Conservation (phyloP, 2,888 invertebrate species). For the Leptinotarsa tumamoca region DNA sequence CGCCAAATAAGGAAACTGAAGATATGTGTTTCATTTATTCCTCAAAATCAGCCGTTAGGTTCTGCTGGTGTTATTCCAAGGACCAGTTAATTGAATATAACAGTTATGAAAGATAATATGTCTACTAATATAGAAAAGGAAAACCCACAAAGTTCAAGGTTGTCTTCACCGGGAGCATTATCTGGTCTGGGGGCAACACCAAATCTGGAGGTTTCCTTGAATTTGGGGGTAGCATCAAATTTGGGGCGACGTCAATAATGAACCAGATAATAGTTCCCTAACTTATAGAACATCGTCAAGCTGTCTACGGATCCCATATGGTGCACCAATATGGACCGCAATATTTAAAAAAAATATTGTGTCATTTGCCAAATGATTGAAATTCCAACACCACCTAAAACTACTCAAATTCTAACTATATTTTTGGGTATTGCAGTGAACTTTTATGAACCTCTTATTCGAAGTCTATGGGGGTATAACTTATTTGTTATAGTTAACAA, state of each 20-base stretch:
- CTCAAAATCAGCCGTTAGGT: not conserved
- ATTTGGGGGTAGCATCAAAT: too few species aligned
- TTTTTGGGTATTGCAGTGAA: too few species aligned
- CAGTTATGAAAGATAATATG: not conserved
- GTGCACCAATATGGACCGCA: too few species aligned
- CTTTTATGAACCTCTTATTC: too few species aligned
- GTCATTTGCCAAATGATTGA: too few species aligned
- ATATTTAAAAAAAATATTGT: too few species aligned
- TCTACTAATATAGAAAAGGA: not conserved
- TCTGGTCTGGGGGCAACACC: not conserved
- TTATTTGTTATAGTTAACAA: not conserved
- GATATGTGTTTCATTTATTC: not conserved
- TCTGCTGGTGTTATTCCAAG: not conserved
- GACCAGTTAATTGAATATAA: not conserved
- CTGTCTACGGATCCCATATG: too few species aligned
- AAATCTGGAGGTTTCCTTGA: not conserved
- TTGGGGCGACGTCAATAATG: too few species aligned
- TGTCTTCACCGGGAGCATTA: too few species aligned
- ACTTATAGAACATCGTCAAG: not conserved
- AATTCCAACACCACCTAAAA: too few species aligned
- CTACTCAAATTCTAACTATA: too few species aligned
- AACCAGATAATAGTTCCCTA: too few species aligned
- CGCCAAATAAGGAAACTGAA: not conserved
- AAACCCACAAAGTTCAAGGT: not conserved
- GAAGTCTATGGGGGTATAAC: not conserved